Base-by-base conservation (phyloP, 2,888 invertebrate genomes). In the Gymnosoma rotundatum region DNA sequence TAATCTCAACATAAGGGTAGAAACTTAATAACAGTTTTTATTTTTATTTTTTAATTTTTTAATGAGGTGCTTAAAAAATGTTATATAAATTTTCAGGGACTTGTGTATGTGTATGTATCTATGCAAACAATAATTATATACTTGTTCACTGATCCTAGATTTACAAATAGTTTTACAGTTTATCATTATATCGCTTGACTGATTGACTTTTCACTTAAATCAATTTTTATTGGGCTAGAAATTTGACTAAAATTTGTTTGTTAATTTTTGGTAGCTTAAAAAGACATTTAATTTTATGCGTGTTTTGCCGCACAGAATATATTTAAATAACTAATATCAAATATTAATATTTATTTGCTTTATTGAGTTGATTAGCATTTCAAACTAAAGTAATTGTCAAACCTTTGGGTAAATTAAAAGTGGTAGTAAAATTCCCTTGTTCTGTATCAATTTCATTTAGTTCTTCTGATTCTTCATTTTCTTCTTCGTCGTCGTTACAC, bases 211-310 rank as follows among this genome's bases (percentile, higher is more conserved):
- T 58, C 2, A n/a, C 50, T 50, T 9, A 32, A 63, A 67, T 63
- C 14, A 58, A 20, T 60, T 63, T 56, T 66, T 63, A 45, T 48
- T 61, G 72, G 61, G 66, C 75, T 79, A 85, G 66, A 79, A 75
- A 85, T 85, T 85, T 82, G 82, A 83, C 85, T 85, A 82, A 82
- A 67, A 42, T 82, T 70, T 63, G 38, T 75, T 63, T 75, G 18
- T 42, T 42, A 20, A 3, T 83, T 80, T 80, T 84, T 81, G 80
- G 78, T 78, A 64, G 69, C 64, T 74, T 74, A 42, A 63, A 63
- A 21, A 70, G 56, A 80, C 48, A 54, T 82, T 72, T 56, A 52
- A 10, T 48, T 58, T 69, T 20, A 5, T 9, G 16, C 9, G 18
- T 52, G 1, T 32, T 50, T 45, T 52, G 25, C 18, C 10, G 21